Conservation (phyloP, 53 echinoderm and acorn worm genomes). For the Antedon mediterranea region DNA sequence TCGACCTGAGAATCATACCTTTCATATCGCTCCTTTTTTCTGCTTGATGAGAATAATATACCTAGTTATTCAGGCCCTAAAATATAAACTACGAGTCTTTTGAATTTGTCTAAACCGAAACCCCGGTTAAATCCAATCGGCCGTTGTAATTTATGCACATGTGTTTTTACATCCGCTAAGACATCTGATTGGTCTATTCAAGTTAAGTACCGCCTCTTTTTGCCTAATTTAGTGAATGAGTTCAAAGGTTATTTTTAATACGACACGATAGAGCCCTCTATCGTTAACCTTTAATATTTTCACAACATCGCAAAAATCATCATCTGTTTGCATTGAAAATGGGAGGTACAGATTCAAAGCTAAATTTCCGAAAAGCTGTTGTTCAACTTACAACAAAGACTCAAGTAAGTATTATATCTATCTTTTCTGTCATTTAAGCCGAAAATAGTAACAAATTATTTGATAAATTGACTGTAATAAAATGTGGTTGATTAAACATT, state of each 20-base stretch:
- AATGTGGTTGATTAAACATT: no score
- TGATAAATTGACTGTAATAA: no score
- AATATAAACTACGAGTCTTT: neutral
- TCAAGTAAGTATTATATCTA: conserved; percentile 34
- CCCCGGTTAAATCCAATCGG: neutral
- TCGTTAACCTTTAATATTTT: neutral
- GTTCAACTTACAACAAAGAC: conserved; percentile 97
- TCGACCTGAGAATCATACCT: neutral
- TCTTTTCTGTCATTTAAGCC: no score
- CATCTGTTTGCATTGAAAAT: conserved; percentile 13
- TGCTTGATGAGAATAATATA: neutral
- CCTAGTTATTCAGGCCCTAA: neutral
- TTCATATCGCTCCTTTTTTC: neutral
- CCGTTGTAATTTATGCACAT: neutral
- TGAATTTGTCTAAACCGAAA: neutral
- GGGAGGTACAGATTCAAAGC: conserved; percentile 95
- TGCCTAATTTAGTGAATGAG: neutral
- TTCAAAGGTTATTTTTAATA: neutral
- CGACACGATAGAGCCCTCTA: neutral
- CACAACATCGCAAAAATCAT: neutral
- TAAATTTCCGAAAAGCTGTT: conserved; percentile 95
- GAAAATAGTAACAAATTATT: no score
- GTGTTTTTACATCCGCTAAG: neutral
- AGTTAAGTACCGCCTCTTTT: neutral
- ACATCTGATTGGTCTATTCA: neutral